Evolutionary conservation across 2,113 vertebrate species (phyloP).

Genomic region (Pitta sordida): DNA sequence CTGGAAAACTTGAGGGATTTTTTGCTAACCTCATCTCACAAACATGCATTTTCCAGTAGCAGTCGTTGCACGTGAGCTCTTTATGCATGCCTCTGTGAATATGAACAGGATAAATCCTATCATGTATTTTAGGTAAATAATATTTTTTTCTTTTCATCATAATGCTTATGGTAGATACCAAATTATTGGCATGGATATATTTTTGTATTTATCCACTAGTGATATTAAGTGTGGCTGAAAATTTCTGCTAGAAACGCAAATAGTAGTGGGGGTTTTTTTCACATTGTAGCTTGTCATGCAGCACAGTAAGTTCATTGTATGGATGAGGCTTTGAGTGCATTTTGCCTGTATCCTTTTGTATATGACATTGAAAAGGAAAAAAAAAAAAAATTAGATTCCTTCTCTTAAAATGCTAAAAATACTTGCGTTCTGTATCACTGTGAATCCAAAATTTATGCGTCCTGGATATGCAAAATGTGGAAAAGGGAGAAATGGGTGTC

Average conservation of each 20-base stretch:
- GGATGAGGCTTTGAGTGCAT: background rate
- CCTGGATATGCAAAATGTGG: accelerated
- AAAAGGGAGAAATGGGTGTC: background rate
- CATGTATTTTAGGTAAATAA: background rate
- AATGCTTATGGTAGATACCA: background rate
- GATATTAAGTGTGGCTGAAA: background rate
- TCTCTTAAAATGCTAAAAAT: background rate
- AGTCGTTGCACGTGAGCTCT: background rate
- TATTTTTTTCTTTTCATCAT: background rate
- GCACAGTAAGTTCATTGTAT: background rate
- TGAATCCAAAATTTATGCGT: background rate
- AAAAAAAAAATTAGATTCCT: background rate
- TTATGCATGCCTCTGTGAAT: background rate
- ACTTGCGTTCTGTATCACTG: background rate
- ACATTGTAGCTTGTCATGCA: background rate
- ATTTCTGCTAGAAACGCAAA: background rate
- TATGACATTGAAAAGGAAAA: background rate
- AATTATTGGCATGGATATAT: background rate
- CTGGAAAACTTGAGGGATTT: background rate
- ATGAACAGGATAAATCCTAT: background rate
- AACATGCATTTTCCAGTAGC: background rate
- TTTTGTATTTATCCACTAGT: background rate
- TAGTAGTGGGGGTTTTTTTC: background rate
- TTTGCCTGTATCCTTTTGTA: background rate
- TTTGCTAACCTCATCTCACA: background rate